Evolutionary conservation across 2,888 invertebrate species (phyloP).

Genomic region (Heteropelma amictum): DNA sequence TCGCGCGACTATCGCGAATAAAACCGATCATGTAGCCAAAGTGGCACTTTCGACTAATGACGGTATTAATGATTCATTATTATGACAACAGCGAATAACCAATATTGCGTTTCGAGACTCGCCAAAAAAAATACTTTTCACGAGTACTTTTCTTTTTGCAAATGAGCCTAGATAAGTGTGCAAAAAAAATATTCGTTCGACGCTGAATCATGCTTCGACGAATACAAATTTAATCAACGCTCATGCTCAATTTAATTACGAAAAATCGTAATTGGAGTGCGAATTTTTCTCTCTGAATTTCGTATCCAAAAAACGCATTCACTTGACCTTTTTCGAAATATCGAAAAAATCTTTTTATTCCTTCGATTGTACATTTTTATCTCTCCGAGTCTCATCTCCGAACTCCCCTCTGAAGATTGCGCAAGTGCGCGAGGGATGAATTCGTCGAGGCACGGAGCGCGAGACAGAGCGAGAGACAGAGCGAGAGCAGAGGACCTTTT

Average conservation of each 20-base stretch:
- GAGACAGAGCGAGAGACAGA: no score
- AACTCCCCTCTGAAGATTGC: background rate
- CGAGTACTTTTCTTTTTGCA: background rate
- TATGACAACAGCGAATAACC: background rate
- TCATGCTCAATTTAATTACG: no score
- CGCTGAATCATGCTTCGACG: no score
- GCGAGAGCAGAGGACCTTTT: background rate
- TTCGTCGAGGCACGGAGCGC: background rate
- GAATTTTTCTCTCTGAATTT: no score
- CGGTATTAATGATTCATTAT: constrained; percentile 38
- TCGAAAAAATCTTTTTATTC: no score
- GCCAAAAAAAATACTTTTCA: constrained; percentile 4
- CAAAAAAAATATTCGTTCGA: no score
- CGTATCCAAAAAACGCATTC: no score
- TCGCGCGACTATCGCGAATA: background rate
- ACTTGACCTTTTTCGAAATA: no score
- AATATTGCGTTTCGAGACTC: background rate
- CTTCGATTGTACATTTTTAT: no score
- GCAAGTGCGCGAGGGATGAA: constrained; percentile 32
- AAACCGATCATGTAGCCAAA: constrained; percentile 35
- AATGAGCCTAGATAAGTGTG: background rate
- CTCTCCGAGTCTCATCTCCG: background rate
- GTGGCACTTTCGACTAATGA: constrained; percentile 24
- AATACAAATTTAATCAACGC: no score
- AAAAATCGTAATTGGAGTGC: no score